These are phyloP conservation scores for Ceriagrion tenellum DNA, from an alignment of 2,888 invertebrate species.

Conservation along the genomic window DNA sequence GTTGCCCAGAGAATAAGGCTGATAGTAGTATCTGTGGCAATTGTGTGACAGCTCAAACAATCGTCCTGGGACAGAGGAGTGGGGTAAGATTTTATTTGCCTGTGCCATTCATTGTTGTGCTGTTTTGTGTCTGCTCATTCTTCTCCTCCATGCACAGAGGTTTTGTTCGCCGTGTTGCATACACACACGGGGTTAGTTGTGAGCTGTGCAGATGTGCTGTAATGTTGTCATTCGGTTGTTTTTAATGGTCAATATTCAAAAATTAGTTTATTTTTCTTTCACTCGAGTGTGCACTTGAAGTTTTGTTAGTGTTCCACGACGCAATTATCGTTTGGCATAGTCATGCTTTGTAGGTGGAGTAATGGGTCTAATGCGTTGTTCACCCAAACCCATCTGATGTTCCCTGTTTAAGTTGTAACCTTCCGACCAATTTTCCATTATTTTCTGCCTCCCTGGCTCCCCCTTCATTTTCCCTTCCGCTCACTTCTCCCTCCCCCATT, in stretches of 20 bases:
- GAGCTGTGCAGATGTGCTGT: too few relatives aligned
- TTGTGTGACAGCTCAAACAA: neutral
- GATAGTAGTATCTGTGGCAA: neutral
- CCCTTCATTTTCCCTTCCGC: conserved; percentile 18
- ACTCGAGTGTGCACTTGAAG: neutral
- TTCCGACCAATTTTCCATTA: neutral
- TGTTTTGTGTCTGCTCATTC: neutral
- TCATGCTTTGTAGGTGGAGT: neutral
- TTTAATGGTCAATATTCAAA: too few relatives aligned
- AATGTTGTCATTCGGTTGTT: too few relatives aligned
- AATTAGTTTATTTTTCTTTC: too few relatives aligned
- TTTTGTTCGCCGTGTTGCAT: too few relatives aligned
- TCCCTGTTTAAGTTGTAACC: neutral
- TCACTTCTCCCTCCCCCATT: neutral
- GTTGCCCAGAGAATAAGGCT: neutral
- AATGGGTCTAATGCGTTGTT: neutral
- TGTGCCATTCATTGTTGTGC: neutral
- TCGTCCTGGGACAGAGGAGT: neutral
- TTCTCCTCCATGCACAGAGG: too few relatives aligned
- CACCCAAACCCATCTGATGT: neutral
- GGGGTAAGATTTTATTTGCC: neutral
- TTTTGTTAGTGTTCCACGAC: neutral
- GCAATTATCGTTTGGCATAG: neutral
- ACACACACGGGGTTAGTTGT: too few relatives aligned
- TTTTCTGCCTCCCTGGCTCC: conserved; percentile 24